These are phyloP conservation scores for Perithous albicinctus DNA, from an alignment of 2,888 invertebrate genomes.

Conservation along the genomic window DNA sequence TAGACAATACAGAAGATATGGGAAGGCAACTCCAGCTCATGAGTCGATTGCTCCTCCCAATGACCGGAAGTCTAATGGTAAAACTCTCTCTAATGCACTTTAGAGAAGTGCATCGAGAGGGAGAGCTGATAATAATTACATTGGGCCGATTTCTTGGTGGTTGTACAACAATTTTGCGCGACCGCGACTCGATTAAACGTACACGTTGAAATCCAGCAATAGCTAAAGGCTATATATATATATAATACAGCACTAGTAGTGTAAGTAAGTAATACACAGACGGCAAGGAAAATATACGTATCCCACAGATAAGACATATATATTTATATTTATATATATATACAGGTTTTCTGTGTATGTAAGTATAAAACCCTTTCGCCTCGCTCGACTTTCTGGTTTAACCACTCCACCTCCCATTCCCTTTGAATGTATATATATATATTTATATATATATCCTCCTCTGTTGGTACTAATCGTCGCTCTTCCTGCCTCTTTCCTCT, in stretches of 20 bases:
- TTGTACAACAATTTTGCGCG: conserved; percentile 35
- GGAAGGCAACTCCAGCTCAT: neutral
- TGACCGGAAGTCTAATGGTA: conserved; percentile 61
- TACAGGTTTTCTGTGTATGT: conserved; percentile 43
- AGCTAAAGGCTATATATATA: conserved; percentile 21
- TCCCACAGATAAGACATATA: neutral
- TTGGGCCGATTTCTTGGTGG: conserved; percentile 20
- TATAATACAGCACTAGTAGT: neutral
- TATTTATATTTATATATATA: conserved; percentile 10
- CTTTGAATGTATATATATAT: conserved; percentile 26
- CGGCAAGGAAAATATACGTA: conserved; percentile 1
- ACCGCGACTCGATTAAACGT: conserved; percentile 58
- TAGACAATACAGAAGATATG: no score
- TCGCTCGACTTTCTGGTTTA: conserved; percentile 79
- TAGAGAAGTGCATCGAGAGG: conserved; percentile 24
- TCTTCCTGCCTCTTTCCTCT: conserved; percentile 53
- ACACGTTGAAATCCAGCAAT: conserved; percentile 33
- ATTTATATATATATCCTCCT: conserved; percentile 18
- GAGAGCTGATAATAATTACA: conserved; percentile 55
- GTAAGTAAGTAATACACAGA: neutral
- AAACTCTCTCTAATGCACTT: neutral
- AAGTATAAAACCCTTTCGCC: conserved; percentile 64
- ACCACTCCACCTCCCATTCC: conserved; percentile 76
- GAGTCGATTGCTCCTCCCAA: conserved; percentile 24
- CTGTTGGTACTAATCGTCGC: conserved; percentile 39